Percentiles rank a stretch among this genome's conserved stretches.
Evolutionary conservation across 2,797 vertebrate genomes (phyloP).

Genomic region (Artibeus jamaicensis): DNA sequence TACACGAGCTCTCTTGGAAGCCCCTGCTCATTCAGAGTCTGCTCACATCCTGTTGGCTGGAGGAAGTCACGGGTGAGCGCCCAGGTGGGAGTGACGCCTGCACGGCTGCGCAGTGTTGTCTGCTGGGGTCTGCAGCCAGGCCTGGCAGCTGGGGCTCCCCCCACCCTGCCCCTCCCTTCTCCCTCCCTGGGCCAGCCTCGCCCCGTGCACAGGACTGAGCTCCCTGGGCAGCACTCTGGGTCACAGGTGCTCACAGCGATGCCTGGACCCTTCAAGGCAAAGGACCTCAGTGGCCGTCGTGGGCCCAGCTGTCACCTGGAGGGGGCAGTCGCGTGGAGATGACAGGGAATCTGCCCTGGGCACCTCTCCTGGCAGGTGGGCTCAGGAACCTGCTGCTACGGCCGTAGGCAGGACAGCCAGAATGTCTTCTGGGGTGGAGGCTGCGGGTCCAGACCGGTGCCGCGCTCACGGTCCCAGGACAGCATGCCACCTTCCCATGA

Average conservation of each 20-base stretch:
- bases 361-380: background rate
- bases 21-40: fast-evolving
- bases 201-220: background rate
- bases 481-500: background rate
- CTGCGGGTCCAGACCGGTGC: background rate
- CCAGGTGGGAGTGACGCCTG: fast-evolving
- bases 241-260: too few relatives aligned
- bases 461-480: background rate
- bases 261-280: background rate
- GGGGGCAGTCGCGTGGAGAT: background rate
- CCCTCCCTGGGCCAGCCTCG: too few relatives aligned
- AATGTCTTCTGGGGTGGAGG: background rate
- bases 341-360: background rate
- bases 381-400: background rate
- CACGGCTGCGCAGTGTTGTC: fast-evolving
- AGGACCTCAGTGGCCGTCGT: background rate
- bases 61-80: background rate
- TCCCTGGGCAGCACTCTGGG: background rate
- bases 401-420: background rate
- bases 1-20: fast-evolving
- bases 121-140: fast-evolving
- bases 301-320: background rate
- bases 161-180: background rate
- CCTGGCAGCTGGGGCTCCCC: background rate
- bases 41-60: fast-evolving